Evolutionary conservation across 2,113 vertebrate species (phyloP).

Genomic region (Prolemur simus): DNA sequence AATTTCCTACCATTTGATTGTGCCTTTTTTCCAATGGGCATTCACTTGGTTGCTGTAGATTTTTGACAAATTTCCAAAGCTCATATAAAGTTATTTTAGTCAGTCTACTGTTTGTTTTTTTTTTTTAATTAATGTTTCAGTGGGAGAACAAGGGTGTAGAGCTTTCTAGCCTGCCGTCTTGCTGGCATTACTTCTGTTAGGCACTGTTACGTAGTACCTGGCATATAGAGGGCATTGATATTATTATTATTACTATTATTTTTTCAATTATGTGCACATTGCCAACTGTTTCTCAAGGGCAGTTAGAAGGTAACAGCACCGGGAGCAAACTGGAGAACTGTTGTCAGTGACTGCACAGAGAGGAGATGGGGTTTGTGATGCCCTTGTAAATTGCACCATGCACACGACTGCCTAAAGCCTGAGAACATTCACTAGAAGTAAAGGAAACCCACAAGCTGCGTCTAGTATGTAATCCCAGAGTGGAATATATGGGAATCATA

Average conservation of each 20-base stretch:
- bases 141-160: neutral
- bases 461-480: neutral
- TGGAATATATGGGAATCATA: neutral
- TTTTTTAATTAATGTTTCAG: neutral
- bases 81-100: neutral
- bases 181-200: neutral
- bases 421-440: neutral
- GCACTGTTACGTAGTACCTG: neutral
- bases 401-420: neutral
- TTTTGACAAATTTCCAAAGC: neutral
- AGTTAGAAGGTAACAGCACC: neutral
- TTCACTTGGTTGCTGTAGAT: neutral
- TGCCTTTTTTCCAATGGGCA: neutral
- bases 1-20: neutral
- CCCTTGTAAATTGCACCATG: neutral
- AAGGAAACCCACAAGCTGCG: neutral
- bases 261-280: neutral
- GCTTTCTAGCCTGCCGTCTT: neutral
- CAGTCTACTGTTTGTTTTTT: neutral
- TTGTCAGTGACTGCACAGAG: neutral
- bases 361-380: neutral
- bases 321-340: neutral
- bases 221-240: neutral
- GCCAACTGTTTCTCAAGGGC: neutral
- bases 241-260: neutral